Conservation (phyloP, 2,113 vertebrate species). For the Prietella phreatophila region DNA sequence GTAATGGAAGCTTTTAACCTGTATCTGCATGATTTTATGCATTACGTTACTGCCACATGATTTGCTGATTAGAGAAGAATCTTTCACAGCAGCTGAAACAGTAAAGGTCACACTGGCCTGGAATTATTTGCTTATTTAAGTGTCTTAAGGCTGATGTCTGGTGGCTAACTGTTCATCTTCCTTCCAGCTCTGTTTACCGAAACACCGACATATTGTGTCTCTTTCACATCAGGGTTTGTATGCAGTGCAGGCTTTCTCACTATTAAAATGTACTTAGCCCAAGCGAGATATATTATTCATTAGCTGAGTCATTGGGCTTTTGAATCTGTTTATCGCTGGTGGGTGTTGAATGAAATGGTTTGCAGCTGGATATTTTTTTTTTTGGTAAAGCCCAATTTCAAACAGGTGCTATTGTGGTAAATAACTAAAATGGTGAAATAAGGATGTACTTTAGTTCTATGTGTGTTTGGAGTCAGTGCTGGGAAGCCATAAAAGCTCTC, state of each 20-base stretch:
- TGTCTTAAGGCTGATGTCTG: neutral
- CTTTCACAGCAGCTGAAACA: neutral
- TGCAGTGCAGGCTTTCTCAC: constrained; percentile 55
- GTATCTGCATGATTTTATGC: neutral
- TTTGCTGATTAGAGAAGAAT: neutral
- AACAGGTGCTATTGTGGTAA: constrained; percentile 66
- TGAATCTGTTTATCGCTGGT: constrained; percentile 58
- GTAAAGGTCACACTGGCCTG: neutral
- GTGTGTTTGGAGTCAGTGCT: constrained; percentile 51
- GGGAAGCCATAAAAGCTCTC: constrained; percentile 57
- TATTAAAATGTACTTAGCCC: constrained; percentile 48
- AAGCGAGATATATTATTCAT: constrained; percentile 49
- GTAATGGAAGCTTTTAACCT: neutral
- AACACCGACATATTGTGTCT: neutral
- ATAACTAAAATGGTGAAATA: constrained; percentile 63
- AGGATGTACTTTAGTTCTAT: constrained; percentile 54
- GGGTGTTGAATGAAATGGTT: constrained; percentile 67
- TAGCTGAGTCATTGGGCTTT: constrained; percentile 58
- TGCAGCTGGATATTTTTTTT: constrained; percentile 64
- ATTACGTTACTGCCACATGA: neutral
- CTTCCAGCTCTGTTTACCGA: neutral
- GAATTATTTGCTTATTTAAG: neutral
- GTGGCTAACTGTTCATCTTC: neutral
- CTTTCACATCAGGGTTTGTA: constrained; percentile 29
- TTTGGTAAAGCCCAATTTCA: constrained; percentile 64